These are phyloP conservation scores for Scylla paramamosain DNA, from an alignment of 1,140 invertebrate genomes.

Conservation along the genomic window DNA sequence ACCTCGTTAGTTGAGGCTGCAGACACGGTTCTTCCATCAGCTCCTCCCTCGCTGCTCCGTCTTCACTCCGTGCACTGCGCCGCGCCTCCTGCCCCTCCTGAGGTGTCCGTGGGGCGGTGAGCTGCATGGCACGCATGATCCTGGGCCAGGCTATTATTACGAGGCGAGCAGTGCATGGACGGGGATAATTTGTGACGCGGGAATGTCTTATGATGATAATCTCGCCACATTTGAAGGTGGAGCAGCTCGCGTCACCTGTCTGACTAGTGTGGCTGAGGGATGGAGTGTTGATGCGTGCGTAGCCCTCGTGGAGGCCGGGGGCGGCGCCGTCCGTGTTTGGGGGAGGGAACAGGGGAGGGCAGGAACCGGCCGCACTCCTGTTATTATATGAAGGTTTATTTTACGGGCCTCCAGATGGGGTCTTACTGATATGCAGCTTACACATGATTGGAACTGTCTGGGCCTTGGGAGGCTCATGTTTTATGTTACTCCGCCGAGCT, in stretches of 20 bases:
- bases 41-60: background rate
- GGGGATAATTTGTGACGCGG: slow-evolving; percentile 56
- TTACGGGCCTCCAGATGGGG: slow-evolving; percentile 51
- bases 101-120: background rate
- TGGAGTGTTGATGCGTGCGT: slow-evolving; percentile 64
- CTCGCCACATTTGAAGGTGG: slow-evolving; percentile 53
- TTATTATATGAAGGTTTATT: slow-evolving; percentile 57
- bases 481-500: slow-evolving; percentile 24
- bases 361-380: slow-evolving; percentile 34
- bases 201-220: slow-evolving; percentile 66
- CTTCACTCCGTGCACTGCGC: background rate
- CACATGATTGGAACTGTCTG: slow-evolving; percentile 58
- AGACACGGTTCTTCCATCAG: background rate
- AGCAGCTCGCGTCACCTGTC: slow-evolving; percentile 47
- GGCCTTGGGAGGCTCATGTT: slow-evolving; percentile 36
- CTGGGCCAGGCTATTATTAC: slow-evolving; percentile 18
- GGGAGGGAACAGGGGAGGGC: slow-evolving; percentile 5
- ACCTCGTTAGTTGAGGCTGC: background rate
- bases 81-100: background rate
- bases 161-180: slow-evolving; percentile 19
- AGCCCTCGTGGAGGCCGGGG: slow-evolving; percentile 47
- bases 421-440: slow-evolving; percentile 60
- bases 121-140: slow-evolving; percentile 22
- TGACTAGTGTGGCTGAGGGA: slow-evolving; percentile 55
- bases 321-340: slow-evolving; percentile 43